Base-by-base conservation (phyloP, 2,797 vertebrate species). In the Jordanella pulchra region DNA sequence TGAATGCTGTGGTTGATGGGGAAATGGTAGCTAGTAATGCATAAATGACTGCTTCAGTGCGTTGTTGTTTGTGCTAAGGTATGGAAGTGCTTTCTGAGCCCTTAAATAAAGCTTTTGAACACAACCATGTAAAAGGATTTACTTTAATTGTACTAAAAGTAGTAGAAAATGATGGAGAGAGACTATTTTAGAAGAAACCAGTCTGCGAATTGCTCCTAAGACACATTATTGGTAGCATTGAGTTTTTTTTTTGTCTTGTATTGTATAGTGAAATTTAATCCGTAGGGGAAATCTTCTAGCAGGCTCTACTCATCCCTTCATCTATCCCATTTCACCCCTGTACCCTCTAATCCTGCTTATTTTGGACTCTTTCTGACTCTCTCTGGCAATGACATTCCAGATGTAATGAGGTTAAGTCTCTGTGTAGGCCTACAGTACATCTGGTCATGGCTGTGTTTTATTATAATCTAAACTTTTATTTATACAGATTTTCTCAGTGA, bases 201-300 rank as follows among this genome's bases (percentile, higher is more conserved):
- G 69, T 76, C 75, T 69, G 30, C 79, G 68, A 67, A 27, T 42
- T 80, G 61, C 28, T 42, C 75, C 65, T 73, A 27, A 77, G 78
- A 75, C 15, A 17, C 45, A 60, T 78, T 78, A 87, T 75, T 84
- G 73, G 71, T 73, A 72, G 81, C 76, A 83, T 85, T 82, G 58
- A 30, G 2, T 27, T 54, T 72, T 64, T 55, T 76, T 56, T 72
- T 83, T 76, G 35, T 42, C 60, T 60, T 86, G 44, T 78, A 70
- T 89, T 90, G 79, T 63, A 73, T 86, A 89, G 81, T 86, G 87
- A 77, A 68, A 69, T 88, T 88, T 89, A 85, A 92, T 90, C 85
- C 89, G 75, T 51, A 42, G 17, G 81, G 74, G 65, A 89, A 90
- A 90, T 92, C 83, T 86, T 89, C 74, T 81, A 67, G 27, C 67